Conservation (phyloP, 2,797 vertebrate species). For the Enteromius mattozi region DNA sequence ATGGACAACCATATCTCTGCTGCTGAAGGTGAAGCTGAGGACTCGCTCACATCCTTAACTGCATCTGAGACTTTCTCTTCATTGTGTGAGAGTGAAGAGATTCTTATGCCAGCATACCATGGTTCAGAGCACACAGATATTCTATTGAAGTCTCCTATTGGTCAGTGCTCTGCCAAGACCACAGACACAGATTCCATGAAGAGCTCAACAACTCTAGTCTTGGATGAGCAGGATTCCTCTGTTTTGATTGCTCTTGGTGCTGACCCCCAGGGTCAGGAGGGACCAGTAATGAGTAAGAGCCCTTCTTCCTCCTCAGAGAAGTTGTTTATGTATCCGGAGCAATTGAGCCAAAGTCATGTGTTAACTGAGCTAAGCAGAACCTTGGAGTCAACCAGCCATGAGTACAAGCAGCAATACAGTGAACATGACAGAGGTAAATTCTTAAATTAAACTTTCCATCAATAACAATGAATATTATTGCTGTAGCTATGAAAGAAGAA, state of each 20-base stretch:
- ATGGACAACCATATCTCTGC: constrained; percentile 70
- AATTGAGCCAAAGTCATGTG: constrained; percentile 60
- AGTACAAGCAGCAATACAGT: constrained; percentile 75
- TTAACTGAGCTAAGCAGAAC: constrained; percentile 61
- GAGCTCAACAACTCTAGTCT: constrained; percentile 62
- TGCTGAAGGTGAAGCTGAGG: constrained; percentile 59
- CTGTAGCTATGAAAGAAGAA: background rate
- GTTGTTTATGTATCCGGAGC: constrained; percentile 63
- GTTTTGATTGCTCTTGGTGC: constrained; percentile 34
- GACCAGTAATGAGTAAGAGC: constrained; percentile 57
- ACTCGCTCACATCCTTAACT: constrained; percentile 49
- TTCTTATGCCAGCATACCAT: constrained; percentile 61
- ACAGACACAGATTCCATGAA: constrained; percentile 38
- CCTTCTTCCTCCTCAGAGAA: constrained; percentile 58
- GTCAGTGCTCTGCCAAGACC: constrained; percentile 58
- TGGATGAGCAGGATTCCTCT: constrained; percentile 48
- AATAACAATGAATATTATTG: background rate
- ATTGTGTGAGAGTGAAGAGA: constrained; percentile 48
- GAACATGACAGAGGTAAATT: constrained; percentile 58
- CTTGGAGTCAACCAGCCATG: constrained; percentile 66
- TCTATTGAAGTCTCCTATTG: constrained; percentile 66
- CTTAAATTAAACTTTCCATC: background rate
- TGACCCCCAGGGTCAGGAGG: constrained; percentile 51
- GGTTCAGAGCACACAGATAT: constrained; percentile 52
- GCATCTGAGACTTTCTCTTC: constrained; percentile 54